Conservation (phyloP, 2,888 invertebrate species). For the Phengaris alcon region DNA sequence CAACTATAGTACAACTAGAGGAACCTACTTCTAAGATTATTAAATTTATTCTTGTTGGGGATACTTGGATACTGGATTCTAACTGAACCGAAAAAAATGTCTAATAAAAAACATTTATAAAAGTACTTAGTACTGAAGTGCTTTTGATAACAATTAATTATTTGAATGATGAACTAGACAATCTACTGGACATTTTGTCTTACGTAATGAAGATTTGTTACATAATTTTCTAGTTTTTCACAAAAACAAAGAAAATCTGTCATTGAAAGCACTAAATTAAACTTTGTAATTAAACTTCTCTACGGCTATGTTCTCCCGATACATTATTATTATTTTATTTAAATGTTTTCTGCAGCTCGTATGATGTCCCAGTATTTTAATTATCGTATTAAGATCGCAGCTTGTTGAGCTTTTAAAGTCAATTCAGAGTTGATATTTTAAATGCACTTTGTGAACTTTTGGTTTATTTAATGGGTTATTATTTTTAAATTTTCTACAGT, state of each 20-base stretch:
- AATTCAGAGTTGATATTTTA: too few species aligned
- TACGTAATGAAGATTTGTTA: too few species aligned
- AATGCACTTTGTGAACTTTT: too few species aligned
- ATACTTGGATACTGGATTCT: too few species aligned
- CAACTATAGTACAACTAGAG: conserved; percentile 56
- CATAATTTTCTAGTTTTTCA: background rate
- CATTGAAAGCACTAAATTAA: background rate
- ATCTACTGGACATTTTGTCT: too few species aligned
- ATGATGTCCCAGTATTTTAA: conserved; percentile 51
- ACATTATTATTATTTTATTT: conserved; percentile 66
- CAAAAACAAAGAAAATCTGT: background rate
- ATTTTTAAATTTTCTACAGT: too few species aligned
- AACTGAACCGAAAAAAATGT: background rate
- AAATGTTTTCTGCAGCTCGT: conserved; percentile 46
- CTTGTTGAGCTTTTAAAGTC: too few species aligned
- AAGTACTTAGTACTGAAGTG: too few species aligned
- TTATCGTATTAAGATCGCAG: background rate
- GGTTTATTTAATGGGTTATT: too few species aligned
- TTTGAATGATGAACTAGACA: too few species aligned
- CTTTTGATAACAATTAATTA: too few species aligned
- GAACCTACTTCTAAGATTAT: conserved; percentile 29
- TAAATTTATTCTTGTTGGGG: background rate
- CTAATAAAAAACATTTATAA: background rate
- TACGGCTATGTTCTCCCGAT: conserved; percentile 49
- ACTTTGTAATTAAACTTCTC: conserved; percentile 44